Evolutionary conservation across 2,888 invertebrate species (phyloP).

Genomic region (Lepidonotus clava): DNA sequence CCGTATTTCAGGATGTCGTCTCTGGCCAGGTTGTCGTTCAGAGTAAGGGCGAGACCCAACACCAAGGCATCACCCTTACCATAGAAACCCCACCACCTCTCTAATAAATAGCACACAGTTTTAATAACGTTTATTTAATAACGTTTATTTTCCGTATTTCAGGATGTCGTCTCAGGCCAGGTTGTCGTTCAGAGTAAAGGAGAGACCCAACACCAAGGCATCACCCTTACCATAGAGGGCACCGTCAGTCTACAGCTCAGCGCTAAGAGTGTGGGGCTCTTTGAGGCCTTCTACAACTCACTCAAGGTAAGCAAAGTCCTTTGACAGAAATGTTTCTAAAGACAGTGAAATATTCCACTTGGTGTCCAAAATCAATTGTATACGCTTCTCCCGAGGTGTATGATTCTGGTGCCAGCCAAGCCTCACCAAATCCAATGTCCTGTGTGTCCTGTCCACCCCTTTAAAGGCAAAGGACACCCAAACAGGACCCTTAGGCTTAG

Average conservation of each 20-base stretch:
- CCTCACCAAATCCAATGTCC: no score
- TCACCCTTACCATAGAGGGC: background rate
- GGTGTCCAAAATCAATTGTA: no score
- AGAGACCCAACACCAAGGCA: background rate
- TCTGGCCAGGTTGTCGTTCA: constrained; percentile 90
- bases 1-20: constrained; percentile 87
- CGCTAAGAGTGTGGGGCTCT: constrained; percentile 94
- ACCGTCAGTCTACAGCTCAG: constrained; percentile 93
- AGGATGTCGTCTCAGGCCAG: background rate
- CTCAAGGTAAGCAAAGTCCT: constrained; percentile 91
- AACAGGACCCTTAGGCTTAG: no score
- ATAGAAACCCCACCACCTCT: constrained; percentile 78
- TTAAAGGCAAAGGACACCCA: no score
- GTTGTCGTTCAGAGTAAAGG: background rate
- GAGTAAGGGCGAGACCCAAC: constrained; percentile 86
- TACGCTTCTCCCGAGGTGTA: no score
- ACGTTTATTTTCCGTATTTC: background rate
- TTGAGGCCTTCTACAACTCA: constrained; percentile 97
- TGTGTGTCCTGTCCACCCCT: no score
- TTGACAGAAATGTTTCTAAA: no score
- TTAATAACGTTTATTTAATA: background rate
- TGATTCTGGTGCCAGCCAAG: no score
- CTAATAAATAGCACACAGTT: background rate
- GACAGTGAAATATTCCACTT: no score
- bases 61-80: constrained; percentile 92